Base-by-base conservation (phyloP, 2,797 vertebrate genomes). In the Sebastes diaconus region DNA sequence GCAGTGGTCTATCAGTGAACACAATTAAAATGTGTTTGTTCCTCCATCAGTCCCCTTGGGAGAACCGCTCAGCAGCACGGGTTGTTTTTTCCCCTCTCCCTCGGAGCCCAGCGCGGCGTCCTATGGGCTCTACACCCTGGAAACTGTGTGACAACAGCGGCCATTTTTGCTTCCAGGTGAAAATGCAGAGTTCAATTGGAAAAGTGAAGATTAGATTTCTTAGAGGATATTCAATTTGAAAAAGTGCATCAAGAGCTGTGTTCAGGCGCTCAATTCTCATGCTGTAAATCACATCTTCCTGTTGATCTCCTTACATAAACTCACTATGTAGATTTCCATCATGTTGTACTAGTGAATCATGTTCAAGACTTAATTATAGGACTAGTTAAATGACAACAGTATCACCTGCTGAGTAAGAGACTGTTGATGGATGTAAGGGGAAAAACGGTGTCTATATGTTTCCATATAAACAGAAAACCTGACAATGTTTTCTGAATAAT, bases 21-120 rank as follows among this genome's bases (percentile, higher is more conserved):
- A 88, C 93, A 95, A 96, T 96, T 96, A 96, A 95, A 94, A 94
- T 68, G 92, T 96, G 95, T 96, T 96, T 96, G 95, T 96, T 95
- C 94, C 81, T 79, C n/a, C 16, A 79, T 77, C 84, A 25, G 60
- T 72, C 79, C 94, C 89, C 81, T 3, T 32, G 90, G 87, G 83
- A 86, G 68, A 76, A 72, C 64, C 16, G 70, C 81, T 89, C 83
- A 91, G 84, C 55, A 73, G 80, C 85, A 86, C 3, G 22, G 54
- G 86, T 95, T 96, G 95, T 96, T 96, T 94, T 91, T 91, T 79
- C 85, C 87, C 39, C 60, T 84, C 84, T 90, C 85, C 89, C 87
- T 77, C 74, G 84, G 92, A 92, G 91, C 87, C 84, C 61, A 75
- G 74, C 68, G 60, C 58, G 52, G 81, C 54, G 84, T 85, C 92